These are phyloP conservation scores for Mamestra brassicae DNA, from an alignment of 2,888 invertebrate genomes.

Conservation along the genomic window DNA sequence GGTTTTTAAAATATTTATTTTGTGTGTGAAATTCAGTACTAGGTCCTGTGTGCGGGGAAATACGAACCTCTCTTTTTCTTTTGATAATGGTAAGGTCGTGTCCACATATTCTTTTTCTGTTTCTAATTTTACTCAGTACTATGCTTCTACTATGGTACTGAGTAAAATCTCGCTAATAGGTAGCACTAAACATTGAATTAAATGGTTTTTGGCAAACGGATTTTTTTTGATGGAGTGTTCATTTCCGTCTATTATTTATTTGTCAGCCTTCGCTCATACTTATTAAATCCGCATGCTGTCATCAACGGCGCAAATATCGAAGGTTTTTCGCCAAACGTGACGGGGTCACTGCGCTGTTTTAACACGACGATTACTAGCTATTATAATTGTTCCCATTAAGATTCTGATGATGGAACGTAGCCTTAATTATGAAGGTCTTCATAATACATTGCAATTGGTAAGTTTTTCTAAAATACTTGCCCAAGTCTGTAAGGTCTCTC, in stretches of 20 bases:
- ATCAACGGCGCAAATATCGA: slow-evolving; percentile 26
- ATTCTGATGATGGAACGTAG: slow-evolving; percentile 1
- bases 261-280: slow-evolving; percentile 54
- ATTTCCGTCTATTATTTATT: slow-evolving; percentile 50
- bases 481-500: no score
- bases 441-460: background rate
- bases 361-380: slow-evolving; percentile 30
- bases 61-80: background rate
- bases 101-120: background rate
- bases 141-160: background rate
- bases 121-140: background rate
- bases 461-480: background rate
- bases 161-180: background rate
- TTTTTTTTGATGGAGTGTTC: slow-evolving; percentile 13
- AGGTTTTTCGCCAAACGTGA: slow-evolving; percentile 54
- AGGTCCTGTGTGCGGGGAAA: no score
- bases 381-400: slow-evolving; percentile 39
- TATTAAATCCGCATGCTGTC: slow-evolving; percentile 55
- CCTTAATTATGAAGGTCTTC: background rate
- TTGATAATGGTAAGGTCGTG: background rate
- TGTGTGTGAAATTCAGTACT: background rate
- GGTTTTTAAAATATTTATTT: slow-evolving; percentile 1
- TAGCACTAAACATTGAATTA: background rate
- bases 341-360: slow-evolving; percentile 54
- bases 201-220: slow-evolving; percentile 11